These are phyloP conservation scores for Micoletzkya japonica DNA, from an alignment of 2,888 invertebrate genomes.

Conservation along the genomic window DNA sequence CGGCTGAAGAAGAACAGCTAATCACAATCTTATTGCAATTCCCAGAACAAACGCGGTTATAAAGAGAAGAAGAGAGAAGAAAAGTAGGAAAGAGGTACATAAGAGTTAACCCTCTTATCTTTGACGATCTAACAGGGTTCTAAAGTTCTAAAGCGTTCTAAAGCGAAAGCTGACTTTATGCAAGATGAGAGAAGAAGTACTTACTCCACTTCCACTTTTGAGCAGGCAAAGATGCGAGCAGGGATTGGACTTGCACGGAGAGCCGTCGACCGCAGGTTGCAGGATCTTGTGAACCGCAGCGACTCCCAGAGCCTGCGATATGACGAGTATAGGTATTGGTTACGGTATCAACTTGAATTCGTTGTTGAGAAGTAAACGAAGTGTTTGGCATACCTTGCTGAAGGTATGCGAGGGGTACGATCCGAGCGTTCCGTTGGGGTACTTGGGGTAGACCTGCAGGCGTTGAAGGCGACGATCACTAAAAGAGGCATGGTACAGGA, in stretches of 20 bases:
- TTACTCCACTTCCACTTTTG: constrained; percentile 67
- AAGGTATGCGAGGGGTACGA: constrained; percentile 78
- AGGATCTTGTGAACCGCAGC: constrained; percentile 91
- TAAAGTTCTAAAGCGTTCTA: too few relatives aligned
- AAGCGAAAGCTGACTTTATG: constrained; percentile 87
- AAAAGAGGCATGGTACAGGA: too few relatives aligned
- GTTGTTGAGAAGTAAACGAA: too few relatives aligned
- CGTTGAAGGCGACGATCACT: constrained; percentile 29
- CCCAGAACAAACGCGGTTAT: too few relatives aligned
- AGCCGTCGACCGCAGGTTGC: constrained; percentile 74
- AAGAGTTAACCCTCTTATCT: too few relatives aligned
- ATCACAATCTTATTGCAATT: too few relatives aligned
- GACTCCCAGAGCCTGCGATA: constrained; percentile 82
- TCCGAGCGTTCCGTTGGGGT: constrained; percentile 59
- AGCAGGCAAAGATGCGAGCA: constrained; percentile 91
- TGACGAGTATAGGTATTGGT: too few relatives aligned
- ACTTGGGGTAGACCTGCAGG: constrained; percentile 61
- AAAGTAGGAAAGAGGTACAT: too few relatives aligned
- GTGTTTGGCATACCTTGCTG: constrained; percentile 73
- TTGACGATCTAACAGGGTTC: too few relatives aligned
- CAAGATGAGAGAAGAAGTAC: neutral
- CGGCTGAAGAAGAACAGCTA: constrained; percentile 3
- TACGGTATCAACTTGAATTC: neutral
- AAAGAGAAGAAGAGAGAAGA: too few relatives aligned
- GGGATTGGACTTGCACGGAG: constrained; percentile 76